Conservation (phyloP, 2,113 vertebrate species). For the Caranx ignobilis region DNA sequence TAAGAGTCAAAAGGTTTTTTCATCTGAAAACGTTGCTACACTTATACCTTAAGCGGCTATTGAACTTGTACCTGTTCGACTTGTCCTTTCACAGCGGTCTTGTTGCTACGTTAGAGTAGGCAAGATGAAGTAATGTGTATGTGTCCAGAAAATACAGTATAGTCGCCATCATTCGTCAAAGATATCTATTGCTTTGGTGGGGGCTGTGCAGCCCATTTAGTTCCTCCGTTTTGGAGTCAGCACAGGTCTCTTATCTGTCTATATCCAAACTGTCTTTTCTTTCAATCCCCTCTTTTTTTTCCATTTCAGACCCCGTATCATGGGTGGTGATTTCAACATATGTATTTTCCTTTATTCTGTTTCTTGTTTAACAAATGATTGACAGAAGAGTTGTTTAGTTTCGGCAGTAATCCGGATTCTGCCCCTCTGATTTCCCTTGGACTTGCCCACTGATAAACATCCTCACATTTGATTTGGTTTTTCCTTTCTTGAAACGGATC, state of each 20-base stretch:
- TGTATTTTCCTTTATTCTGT: constrained; percentile 1
- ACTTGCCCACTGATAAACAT: constrained; percentile 1
- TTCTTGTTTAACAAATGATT: constrained; percentile 22
- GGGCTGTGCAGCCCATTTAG: constrained; percentile 26
- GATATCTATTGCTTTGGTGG: constrained; percentile 75
- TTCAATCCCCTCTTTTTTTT: neutral
- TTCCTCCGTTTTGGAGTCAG: constrained; percentile 25
- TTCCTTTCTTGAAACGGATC: constrained; percentile 33
- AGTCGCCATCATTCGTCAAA: constrained; percentile 40
- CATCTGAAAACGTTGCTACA: constrained; percentile 50
- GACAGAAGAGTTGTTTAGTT: constrained; percentile 24
- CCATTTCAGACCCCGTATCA: constrained; percentile 2
- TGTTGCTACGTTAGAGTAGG: constrained; percentile 25
- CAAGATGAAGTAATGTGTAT: constrained; percentile 51
- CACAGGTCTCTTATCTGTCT: constrained; percentile 13
- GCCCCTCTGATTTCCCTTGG: neutral
- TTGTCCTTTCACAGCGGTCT: constrained; percentile 39
- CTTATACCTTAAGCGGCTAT: constrained; percentile 17
- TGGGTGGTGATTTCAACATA: constrained; percentile 16
- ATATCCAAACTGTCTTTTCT: neutral
- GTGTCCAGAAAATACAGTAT: constrained; percentile 47
- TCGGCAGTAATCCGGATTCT: constrained; percentile 8
- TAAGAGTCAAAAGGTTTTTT: constrained; percentile 32
- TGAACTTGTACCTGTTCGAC: neutral
- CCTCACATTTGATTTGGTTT: constrained; percentile 49